phyloP scores from a whole-genome alignment of 2,113 vertebrate genomes.

The Sorex fumeus region DNA sequence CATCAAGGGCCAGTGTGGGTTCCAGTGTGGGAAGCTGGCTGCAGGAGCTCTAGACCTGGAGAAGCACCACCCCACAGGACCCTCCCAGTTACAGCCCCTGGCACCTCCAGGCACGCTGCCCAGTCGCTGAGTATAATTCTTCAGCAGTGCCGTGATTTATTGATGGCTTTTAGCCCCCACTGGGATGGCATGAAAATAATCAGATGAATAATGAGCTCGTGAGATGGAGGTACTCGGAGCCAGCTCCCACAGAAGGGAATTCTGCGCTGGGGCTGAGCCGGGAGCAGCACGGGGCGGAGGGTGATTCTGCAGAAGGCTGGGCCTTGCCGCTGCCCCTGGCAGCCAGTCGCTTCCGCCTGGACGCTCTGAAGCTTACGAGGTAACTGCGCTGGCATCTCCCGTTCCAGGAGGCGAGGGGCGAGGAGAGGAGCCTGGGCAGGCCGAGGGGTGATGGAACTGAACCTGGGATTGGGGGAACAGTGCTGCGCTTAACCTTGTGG shows the following conservation, averaged over 20 bases:
- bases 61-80: rapidly evolving
- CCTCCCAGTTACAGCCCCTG: neutral
- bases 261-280: constrained; percentile 54
- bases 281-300: constrained; percentile 40
- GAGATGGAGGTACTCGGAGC: constrained; percentile 61
- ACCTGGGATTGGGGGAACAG: neutral
- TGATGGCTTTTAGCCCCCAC: constrained; percentile 67
- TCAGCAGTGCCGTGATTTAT: constrained; percentile 71
- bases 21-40: neutral
- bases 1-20: neutral
- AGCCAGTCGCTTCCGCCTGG: constrained; percentile 59
- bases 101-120: constrained; percentile 46
- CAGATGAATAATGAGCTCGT: constrained; percentile 76
- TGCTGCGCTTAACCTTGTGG: neutral
- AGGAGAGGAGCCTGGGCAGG: neutral
- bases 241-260: constrained; percentile 69
- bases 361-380: constrained; percentile 37
- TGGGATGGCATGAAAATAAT: constrained; percentile 72
- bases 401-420: constrained; percentile 1
- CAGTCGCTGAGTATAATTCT: constrained; percentile 63
- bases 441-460: constrained; percentile 34
- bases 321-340: constrained; percentile 62
- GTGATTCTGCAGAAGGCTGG: constrained; percentile 50
- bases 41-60: neutral
- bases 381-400: constrained; percentile 44